phyloP scores from a whole-genome alignment of 1,140 invertebrate genomes.

The Diachasmimorpha longicaudata region DNA sequence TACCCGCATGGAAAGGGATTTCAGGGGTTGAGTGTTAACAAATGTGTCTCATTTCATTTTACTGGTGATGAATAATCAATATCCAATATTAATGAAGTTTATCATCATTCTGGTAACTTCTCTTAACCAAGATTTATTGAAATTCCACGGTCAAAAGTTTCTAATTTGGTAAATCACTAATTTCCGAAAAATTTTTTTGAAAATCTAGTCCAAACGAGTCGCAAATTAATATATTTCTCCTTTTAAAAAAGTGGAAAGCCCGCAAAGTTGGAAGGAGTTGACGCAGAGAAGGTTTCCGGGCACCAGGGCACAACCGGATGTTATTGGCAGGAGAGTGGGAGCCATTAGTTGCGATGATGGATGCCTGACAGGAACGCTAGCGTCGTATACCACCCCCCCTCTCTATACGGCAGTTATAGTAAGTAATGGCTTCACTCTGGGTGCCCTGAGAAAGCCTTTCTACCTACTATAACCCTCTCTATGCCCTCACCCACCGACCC shows the following conservation, averaged over 20 bases:
- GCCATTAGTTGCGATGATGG: constrained; percentile 63
- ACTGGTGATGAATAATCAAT: background rate
- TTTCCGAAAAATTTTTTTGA: too few relatives aligned
- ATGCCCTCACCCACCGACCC: background rate
- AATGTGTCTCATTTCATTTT: background rate
- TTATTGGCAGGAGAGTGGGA: constrained; percentile 61
- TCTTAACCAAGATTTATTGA: too few relatives aligned
- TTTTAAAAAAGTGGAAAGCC: background rate
- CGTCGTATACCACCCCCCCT: constrained; percentile 47
- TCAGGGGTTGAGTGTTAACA: background rate
- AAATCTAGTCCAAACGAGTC: too few relatives aligned
- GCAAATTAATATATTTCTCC: too few relatives aligned
- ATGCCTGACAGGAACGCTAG: constrained; percentile 59
- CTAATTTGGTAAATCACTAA: too few relatives aligned
- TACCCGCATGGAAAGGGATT: background rate
- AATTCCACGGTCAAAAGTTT: too few relatives aligned
- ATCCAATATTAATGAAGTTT: too few relatives aligned
- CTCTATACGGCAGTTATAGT: constrained; percentile 58
- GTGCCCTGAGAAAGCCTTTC: constrained; percentile 56
- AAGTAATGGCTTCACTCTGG: constrained; percentile 61
- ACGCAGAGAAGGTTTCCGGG: constrained; percentile 34
- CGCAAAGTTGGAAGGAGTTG: constrained; percentile 21
- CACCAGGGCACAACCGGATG: constrained; percentile 45
- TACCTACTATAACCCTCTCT: constrained; percentile 35
- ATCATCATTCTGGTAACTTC: too few relatives aligned